These are phyloP conservation scores for Noctua janthina DNA, from an alignment of 2,888 invertebrate species.

Conservation along the genomic window DNA sequence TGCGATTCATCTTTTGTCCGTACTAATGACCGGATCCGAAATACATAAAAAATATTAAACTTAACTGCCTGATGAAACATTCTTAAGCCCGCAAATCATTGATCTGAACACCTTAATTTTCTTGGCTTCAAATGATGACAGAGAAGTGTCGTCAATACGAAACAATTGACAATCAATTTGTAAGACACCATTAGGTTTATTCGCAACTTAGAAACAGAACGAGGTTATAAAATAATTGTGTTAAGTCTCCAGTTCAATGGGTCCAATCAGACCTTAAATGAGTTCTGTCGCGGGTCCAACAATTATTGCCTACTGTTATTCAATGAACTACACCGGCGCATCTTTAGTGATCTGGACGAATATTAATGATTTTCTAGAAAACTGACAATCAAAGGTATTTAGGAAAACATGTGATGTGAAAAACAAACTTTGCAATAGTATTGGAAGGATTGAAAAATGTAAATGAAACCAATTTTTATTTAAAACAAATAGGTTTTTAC, in stretches of 20 bases:
- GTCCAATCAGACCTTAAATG: conserved; percentile 34
- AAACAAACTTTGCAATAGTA: background rate
- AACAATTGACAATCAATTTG: conserved; percentile 32
- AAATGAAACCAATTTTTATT: no score
- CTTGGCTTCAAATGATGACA: background rate
- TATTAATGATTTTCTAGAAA: background rate
- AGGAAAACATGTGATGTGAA: background rate
- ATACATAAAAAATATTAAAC: background rate
- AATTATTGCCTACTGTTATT: conserved; percentile 26
- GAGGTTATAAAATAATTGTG: conserved; percentile 33
- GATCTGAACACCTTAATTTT: background rate
- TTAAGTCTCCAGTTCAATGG: conserved; percentile 41
- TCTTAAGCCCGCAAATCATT: background rate
- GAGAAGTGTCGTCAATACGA: background rate
- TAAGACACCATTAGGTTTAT: conserved; percentile 8
- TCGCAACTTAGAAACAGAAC: background rate
- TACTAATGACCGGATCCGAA: no score
- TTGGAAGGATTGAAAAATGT: no score
- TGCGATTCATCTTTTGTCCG: no score
- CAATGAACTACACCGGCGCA: conserved; percentile 7
- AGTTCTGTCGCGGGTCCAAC: background rate
- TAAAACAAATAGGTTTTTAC: no score
- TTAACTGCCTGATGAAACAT: background rate
- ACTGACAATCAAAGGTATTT: background rate
- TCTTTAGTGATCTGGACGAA: background rate